Evolutionary conservation across 92 coral and sea anemone genomes (phyloP).

Genomic region (Paramuricea clavata): DNA sequence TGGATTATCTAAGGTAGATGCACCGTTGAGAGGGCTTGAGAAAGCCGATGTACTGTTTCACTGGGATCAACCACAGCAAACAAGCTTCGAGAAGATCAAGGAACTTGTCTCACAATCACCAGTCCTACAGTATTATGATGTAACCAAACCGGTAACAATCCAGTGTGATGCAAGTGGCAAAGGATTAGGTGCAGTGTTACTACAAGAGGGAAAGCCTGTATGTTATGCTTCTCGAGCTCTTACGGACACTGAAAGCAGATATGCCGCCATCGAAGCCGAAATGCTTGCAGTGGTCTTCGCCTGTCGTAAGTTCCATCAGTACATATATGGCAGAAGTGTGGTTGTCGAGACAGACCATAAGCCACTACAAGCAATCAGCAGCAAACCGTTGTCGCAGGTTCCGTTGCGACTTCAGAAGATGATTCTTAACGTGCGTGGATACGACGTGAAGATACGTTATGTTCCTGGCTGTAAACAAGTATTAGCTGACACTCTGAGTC

Average conservation of each 20-base stretch:
- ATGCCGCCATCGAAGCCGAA: conserved; percentile 46
- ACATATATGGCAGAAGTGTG: conserved; percentile 58
- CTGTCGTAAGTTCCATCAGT: conserved; percentile 59
- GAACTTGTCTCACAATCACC: conserved; percentile 35
- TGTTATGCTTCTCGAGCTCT: conserved; percentile 51
- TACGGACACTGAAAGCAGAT: conserved; percentile 48
- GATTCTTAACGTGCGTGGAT: conserved; percentile 50
- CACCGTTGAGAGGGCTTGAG: conserved; percentile 45
- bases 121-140: conserved; percentile 19
- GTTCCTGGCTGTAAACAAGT: conserved; percentile 43
- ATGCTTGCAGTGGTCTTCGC: conserved; percentile 16
- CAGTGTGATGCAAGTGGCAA: neutral
- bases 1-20: conserved; percentile 35
- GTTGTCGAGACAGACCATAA: conserved; percentile 57
- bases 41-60: conserved; percentile 42
- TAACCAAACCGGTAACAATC: neutral
- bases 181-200: neutral
- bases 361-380: conserved; percentile 44
- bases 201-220: conserved; percentile 10
- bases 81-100: conserved; percentile 46
- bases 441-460: conserved; percentile 38
- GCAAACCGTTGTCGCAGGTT: conserved; percentile 57
- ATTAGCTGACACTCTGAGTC: conserved; percentile 61
- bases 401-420: conserved; percentile 58
- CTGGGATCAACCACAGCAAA: conserved; percentile 40